phyloP scores from a whole-genome alignment of 53 echinoderm and acorn worm genomes.

The Echinarachnius parma region DNA sequence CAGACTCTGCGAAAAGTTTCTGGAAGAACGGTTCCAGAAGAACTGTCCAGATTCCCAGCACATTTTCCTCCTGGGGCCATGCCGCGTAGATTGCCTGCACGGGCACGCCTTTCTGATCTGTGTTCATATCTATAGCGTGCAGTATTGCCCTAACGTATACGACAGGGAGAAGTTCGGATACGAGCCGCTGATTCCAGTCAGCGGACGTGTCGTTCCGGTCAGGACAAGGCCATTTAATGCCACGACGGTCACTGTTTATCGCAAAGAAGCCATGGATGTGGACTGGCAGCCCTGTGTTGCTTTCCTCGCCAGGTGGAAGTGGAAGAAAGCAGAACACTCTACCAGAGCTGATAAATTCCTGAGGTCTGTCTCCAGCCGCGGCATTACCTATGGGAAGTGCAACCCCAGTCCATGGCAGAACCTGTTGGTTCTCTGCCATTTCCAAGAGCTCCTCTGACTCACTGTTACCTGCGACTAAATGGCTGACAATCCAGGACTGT shows the following conservation, averaged over 20 bases:
- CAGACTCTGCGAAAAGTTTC: slow-evolving; percentile 22
- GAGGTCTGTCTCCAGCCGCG: not conserved
- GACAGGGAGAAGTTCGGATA: slow-evolving; percentile 54
- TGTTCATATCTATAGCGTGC: not conserved
- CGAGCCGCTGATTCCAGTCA: slow-evolving; percentile 73
- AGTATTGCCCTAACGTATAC: slow-evolving; percentile 51
- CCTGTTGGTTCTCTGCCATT: slow-evolving; percentile 10
- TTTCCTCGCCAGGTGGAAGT: slow-evolving; percentile 69
- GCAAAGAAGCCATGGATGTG: slow-evolving; percentile 94
- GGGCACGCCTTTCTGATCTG: not conserved
- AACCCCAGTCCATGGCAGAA: slow-evolving; percentile 52
- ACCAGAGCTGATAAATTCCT: slow-evolving; percentile 15
- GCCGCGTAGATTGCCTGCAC: slow-evolving; percentile 40
- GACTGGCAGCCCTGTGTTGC: slow-evolving; percentile 75
- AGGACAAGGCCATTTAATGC: slow-evolving; percentile 80
- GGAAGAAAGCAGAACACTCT: slow-evolving; percentile 95
- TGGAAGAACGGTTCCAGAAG: slow-evolving; percentile 51
- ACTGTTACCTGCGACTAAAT: slow-evolving; percentile 20
- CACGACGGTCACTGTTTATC: slow-evolving; percentile 79
- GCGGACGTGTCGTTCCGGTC: slow-evolving; percentile 79
- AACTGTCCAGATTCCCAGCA: slow-evolving; percentile 47
- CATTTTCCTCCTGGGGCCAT: slow-evolving; percentile 52
- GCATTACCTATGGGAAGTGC: slow-evolving; percentile 24
- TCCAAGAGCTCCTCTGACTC: slow-evolving; percentile 8
- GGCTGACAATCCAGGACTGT: slow-evolving; percentile 18